These are phyloP conservation scores for Laticauda colubrina DNA, from an alignment of 2,113 vertebrate genomes.

Conservation along the genomic window DNA sequence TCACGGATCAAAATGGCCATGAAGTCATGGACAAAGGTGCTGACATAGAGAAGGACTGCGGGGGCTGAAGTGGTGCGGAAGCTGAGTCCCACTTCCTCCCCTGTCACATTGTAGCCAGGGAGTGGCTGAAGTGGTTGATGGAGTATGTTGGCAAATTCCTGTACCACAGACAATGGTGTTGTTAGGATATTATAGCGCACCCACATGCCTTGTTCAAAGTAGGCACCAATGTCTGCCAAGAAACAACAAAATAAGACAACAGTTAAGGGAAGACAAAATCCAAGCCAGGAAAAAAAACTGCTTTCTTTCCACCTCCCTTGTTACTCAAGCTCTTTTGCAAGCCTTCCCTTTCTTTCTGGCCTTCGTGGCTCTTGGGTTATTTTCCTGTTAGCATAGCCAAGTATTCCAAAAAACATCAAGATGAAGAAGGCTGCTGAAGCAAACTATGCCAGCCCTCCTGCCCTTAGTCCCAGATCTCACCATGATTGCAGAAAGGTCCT, in stretches of 20 bases:
- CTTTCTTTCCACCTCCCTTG: not conserved
- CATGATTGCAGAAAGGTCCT: constrained; percentile 91
- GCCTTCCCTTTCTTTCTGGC: not conserved
- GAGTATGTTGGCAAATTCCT: constrained; percentile 84
- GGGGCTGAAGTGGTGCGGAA: constrained; percentile 88
- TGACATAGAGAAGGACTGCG: constrained; percentile 90
- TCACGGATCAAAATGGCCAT: constrained; percentile 89
- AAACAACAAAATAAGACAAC: accelerated
- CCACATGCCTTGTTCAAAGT: constrained; percentile 91
- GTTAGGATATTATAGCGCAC: constrained; percentile 89
- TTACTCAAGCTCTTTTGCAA: not conserved
- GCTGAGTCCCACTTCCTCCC: constrained; percentile 94
- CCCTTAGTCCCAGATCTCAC: constrained; percentile 63
- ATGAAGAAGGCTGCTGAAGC: accelerated
- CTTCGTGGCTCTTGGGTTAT: not conserved
- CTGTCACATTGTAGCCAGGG: constrained; percentile 88
- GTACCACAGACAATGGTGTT: constrained; percentile 79
- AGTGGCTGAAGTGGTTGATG: constrained; percentile 82
- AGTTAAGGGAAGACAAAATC: not conserved
- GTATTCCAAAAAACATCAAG: not conserved
- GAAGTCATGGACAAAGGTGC: constrained; percentile 91
- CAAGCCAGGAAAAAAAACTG: not conserved
- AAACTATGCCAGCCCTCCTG: accelerated
- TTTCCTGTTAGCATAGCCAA: not conserved
- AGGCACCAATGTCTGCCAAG: constrained; percentile 84